These are phyloP conservation scores for Caenorhabditis inopinata DNA, from an alignment of 1,140 invertebrate genomes.

Conservation along the genomic window DNA sequence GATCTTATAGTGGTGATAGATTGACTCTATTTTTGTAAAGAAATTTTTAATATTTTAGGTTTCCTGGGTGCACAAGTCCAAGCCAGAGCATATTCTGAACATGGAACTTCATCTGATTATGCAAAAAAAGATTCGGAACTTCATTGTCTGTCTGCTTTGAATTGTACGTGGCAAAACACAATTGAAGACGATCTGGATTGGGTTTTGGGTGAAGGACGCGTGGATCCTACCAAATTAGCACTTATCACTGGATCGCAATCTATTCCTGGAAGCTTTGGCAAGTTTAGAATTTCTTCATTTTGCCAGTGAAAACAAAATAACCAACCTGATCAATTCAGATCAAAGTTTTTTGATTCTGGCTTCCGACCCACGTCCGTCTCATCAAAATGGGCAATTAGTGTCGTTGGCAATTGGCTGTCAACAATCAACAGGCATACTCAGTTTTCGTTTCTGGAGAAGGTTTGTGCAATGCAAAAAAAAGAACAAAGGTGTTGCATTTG, in stretches of 20 bases:
- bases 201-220: conserved; percentile 44
- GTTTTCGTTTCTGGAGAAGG: conserved; percentile 51
- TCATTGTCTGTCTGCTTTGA: conserved; percentile 5
- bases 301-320: background rate
- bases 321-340: conserved; percentile 6
- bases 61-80: conserved; percentile 36
- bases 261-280: conserved; percentile 33
- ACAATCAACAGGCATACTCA: conserved; percentile 42
- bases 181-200: conserved; percentile 48
- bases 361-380: conserved; percentile 45
- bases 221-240: conserved; percentile 33
- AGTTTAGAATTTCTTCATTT: background rate
- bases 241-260: conserved; percentile 45
- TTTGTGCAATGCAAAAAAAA: background rate
- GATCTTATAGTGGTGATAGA: conserved; percentile 33
- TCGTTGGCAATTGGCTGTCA: conserved; percentile 50
- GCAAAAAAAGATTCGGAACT: conserved; percentile 30
- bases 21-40: background rate
- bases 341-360: conserved; percentile 48
- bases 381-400: conserved; percentile 43
- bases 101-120: conserved; percentile 6
- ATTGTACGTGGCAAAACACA: conserved; percentile 48
- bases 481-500: background rate
- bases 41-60: no score
- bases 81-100: conserved; percentile 42